Evolutionary conservation across 2,797 vertebrate genomes (phyloP).

Genomic region (Cynopterus sphinx): DNA sequence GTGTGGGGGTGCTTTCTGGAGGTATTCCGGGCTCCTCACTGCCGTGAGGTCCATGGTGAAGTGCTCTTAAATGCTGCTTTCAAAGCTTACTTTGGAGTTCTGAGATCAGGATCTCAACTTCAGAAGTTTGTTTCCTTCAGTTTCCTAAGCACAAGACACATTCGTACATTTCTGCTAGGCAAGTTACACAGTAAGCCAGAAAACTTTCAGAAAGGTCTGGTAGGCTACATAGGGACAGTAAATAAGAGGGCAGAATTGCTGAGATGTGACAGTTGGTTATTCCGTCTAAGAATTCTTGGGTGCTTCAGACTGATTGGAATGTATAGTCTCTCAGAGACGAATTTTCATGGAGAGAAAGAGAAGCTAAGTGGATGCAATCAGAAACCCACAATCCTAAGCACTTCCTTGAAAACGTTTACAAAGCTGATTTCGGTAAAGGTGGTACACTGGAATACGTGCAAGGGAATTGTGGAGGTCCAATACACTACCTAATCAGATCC

Average conservation of each 20-base stretch:
- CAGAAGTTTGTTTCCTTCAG: not conserved
- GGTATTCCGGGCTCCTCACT: conserved; percentile 60
- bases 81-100: conserved; percentile 67
- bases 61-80: conserved; percentile 67
- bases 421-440: conserved; percentile 67
- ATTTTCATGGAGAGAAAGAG: conserved; percentile 44
- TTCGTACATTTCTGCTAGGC: conserved; percentile 28
- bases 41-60: conserved; percentile 52
- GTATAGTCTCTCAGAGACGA: conserved; percentile 70
- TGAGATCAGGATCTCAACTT: conserved; percentile 66
- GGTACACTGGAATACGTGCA: conserved; percentile 65
- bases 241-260: not conserved
- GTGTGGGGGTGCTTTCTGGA: conserved; percentile 21
- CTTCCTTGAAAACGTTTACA: conserved; percentile 60
- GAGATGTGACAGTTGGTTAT: conserved; percentile 9
- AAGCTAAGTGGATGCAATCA: conserved; percentile 36
- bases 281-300: conserved; percentile 54
- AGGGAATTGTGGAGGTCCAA: conserved; percentile 66
- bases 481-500: conserved; percentile 78
- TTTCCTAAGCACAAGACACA: conserved; percentile 48
- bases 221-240: conserved; percentile 19
- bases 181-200: conserved; percentile 26
- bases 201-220: not conserved
- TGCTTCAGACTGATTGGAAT: conserved; percentile 72
- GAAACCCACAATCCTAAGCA: conserved; percentile 67